A percentile compares a stretch with the other conserved stretches of the same genome.
Conservation (phyloP, 2,888 invertebrate genomes). For the Hemicrepidius hirtus region DNA sequence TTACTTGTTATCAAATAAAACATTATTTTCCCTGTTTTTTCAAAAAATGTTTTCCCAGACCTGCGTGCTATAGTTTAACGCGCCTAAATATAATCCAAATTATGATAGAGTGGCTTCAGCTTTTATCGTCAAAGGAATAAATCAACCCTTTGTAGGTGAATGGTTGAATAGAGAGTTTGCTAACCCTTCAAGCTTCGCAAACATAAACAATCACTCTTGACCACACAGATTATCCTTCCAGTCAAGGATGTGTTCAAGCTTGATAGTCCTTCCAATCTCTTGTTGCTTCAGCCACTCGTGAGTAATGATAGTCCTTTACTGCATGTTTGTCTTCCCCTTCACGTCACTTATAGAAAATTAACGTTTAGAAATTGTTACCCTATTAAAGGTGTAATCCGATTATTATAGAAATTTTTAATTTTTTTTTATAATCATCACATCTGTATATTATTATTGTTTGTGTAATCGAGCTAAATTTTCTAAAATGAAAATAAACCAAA, state of each 20-base stretch:
- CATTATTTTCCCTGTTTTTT: background rate
- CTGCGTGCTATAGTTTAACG: background rate
- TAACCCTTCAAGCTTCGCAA: constrained; percentile 56
- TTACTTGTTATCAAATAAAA: background rate
- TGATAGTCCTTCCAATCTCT: constrained; percentile 55
- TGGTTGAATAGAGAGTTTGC: constrained; percentile 53
- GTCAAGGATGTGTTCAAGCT: constrained; percentile 58
- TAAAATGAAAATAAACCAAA: constrained; percentile 2
- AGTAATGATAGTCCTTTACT: constrained; percentile 47
- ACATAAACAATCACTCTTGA: constrained; percentile 59
- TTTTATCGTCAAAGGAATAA: constrained; percentile 46
- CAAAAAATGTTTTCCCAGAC: background rate
- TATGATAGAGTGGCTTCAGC: constrained; percentile 34
- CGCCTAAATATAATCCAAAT: constrained; percentile 21
- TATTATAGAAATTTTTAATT: background rate
- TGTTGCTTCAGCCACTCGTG: constrained; percentile 54
- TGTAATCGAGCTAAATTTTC: too few species aligned
- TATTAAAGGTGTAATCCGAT: background rate
- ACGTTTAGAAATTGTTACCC: constrained; percentile 13
- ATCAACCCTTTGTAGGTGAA: constrained; percentile 47
- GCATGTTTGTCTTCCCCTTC: constrained; percentile 43
- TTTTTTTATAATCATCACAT: too few species aligned
- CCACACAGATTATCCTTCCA: constrained; percentile 59
- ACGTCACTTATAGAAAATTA: constrained; percentile 26
- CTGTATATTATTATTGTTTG: too few species aligned